Percentiles rank a stretch among this genome's conserved stretches.
Evolutionary conservation across 2,797 vertebrate genomes (phyloP).

Genomic region (Gadopsis bispinosus): DNA sequence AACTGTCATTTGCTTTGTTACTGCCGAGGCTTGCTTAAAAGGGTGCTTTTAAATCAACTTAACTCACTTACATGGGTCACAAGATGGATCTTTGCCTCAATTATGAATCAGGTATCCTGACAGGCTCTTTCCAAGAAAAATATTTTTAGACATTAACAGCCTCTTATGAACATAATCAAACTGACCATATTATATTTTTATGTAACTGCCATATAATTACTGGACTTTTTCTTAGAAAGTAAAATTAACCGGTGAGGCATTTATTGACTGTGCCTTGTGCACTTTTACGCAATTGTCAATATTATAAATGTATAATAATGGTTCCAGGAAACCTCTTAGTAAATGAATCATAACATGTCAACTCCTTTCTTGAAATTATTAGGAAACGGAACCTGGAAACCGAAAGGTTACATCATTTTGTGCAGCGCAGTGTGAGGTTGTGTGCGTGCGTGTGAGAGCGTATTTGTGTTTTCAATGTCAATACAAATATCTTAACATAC

Average conservation of each 20-base stretch:
- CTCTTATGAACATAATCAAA: slow-evolving; percentile 50
- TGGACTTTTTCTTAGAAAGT: slow-evolving; percentile 42
- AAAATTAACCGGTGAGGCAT: slow-evolving; percentile 29
- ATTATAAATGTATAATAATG: slow-evolving; percentile 41
- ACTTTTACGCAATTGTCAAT: slow-evolving; percentile 28
- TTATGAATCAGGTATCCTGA: slow-evolving; percentile 32
- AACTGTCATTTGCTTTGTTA: slow-evolving; percentile 13
- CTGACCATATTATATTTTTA: slow-evolving; percentile 38
- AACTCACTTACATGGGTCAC: neutral
- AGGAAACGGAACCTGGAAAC: slow-evolving; percentile 27
- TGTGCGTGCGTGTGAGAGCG: neutral
- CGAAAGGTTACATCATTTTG: neutral
- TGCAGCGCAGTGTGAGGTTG: neutral
- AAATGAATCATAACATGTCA: slow-evolving; percentile 48
- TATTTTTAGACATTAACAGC: slow-evolving; percentile 46
- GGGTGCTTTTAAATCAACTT: slow-evolving; percentile 30
- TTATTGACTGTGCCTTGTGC: neutral
- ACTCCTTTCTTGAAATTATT: slow-evolving; percentile 21
- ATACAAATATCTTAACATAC: neutral
- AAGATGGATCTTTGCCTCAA: slow-evolving; percentile 15
- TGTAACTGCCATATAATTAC: slow-evolving; percentile 47
- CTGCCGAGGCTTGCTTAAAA: neutral
- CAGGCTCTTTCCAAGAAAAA: slow-evolving; percentile 42
- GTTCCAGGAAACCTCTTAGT: slow-evolving; percentile 48
- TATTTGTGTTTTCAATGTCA: neutral